These are phyloP conservation scores for Melinaea menophilus DNA, from an alignment of 2,888 invertebrate species.

Conservation along the genomic window DNA sequence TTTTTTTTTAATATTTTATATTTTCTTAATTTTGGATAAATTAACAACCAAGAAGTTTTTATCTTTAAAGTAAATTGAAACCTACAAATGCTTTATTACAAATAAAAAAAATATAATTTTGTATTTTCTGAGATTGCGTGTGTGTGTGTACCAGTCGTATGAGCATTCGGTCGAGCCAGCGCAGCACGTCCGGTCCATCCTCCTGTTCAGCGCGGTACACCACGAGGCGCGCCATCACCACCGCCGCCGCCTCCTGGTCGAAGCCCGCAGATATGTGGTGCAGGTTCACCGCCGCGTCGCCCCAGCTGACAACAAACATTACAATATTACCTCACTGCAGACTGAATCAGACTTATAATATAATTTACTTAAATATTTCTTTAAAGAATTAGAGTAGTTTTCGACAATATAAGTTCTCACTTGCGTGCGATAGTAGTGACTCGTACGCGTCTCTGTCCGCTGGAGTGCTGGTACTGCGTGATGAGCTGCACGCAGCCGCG, in stretches of 20 bases:
- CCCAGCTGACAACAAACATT: constrained; percentile 84
- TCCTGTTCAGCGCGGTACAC: constrained; percentile 97
- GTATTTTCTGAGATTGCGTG: background rate
- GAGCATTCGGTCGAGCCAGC: constrained; percentile 99
- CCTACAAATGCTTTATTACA: too few relatives aligned
- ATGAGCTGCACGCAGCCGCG: constrained; percentile 98
- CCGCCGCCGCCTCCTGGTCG: constrained; percentile 99
- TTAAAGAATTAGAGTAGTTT: too few relatives aligned
- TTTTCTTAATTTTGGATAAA: background rate
- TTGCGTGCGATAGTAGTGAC: constrained; percentile 99
- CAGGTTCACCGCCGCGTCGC: constrained; percentile 92
- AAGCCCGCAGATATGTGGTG: constrained; percentile 96
- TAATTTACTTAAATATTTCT: too few relatives aligned
- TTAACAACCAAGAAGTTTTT: too few relatives aligned
- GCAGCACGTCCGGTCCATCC: constrained; percentile 97
- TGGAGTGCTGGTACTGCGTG: constrained; percentile 98
- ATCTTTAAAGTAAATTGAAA: too few relatives aligned
- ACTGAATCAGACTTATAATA: too few relatives aligned
- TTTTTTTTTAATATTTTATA: background rate
- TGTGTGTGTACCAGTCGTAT: constrained; percentile 89
- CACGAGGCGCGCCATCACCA: constrained; percentile 97
- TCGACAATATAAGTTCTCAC: constrained; percentile 63
- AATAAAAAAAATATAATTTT: too few relatives aligned
- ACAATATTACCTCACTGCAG: background rate
- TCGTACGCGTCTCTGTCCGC: constrained; percentile 94